Percentiles rank a stretch among this genome's conserved stretches.
These are phyloP conservation scores for Apodemus speciosus DNA, from an alignment of 2,113 vertebrate genomes.

Conservation along the genomic window DNA sequence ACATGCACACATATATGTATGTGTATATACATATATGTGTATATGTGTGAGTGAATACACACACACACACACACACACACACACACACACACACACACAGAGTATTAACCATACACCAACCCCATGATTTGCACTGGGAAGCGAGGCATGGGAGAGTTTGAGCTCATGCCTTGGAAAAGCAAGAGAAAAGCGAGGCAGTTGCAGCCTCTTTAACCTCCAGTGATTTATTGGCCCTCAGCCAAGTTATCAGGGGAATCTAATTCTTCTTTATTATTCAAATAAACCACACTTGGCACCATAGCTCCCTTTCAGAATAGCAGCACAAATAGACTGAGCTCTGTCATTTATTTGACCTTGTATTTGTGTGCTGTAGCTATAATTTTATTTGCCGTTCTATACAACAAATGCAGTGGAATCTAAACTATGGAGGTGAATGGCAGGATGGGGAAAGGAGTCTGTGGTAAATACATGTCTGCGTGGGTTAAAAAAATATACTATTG, in stretches of 20 bases:
- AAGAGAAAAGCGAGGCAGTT: conserved; percentile 85
- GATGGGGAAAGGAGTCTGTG: conserved; percentile 54
- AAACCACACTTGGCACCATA: conserved; percentile 94
- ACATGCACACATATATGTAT: no score
- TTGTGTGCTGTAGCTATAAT: conserved; percentile 86
- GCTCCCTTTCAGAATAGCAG: conserved; percentile 90
- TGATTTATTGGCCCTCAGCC: conserved; percentile 91
- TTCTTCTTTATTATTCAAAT: conserved; percentile 93
- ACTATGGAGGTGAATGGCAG: conserved; percentile 76
- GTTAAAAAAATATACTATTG: conserved; percentile 67
- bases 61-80: neutral
- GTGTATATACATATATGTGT: no score
- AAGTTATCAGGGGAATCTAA: conserved; percentile 90
- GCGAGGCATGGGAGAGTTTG: conserved; percentile 78
- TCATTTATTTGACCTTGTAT: conserved; percentile 93
- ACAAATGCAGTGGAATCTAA: conserved; percentile 83
- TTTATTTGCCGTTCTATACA: conserved; percentile 87
- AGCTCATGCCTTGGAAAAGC: conserved; percentile 82
- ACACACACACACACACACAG: conserved; percentile 52
- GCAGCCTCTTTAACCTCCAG: conserved; percentile 92
- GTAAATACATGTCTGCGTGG: conserved; percentile 65
- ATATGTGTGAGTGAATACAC: neutral
- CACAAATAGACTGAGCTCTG: conserved; percentile 93
- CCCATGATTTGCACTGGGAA: conserved; percentile 84
- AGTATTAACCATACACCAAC: conserved; percentile 79